Evolutionary conservation across 2,113 vertebrate species (phyloP).

Genomic region (Toxotes chatareus): DNA sequence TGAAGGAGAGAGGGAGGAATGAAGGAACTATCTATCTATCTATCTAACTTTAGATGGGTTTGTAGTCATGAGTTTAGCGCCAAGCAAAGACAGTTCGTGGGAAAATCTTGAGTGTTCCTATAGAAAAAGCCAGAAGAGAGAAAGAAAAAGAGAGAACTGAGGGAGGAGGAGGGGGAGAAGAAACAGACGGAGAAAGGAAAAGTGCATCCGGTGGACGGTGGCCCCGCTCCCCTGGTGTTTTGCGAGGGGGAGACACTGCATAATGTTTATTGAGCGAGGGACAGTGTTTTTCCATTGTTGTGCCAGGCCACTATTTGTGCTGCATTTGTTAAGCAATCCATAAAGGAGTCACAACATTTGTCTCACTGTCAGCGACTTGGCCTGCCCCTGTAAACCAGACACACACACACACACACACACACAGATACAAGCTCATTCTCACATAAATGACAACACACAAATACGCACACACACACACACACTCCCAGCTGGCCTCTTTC

Average conservation of each 20-base stretch:
- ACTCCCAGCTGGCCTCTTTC: slow-evolving; percentile 67
- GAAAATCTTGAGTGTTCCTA: slow-evolving; percentile 65
- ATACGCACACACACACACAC: slow-evolving; percentile 26
- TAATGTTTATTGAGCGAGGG: slow-evolving; percentile 79
- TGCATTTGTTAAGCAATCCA: slow-evolving; percentile 78
- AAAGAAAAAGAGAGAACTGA: slow-evolving; percentile 29
- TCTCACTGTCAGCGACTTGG: slow-evolving; percentile 74
- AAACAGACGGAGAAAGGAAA: slow-evolving; percentile 61
- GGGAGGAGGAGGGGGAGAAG: slow-evolving; percentile 34
- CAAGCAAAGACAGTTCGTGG: slow-evolving; percentile 49
- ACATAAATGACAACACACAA: slow-evolving; percentile 56
- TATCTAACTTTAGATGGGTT: background rate
- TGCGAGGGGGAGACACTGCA: slow-evolving; percentile 45
- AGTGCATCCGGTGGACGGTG: slow-evolving; percentile 72
- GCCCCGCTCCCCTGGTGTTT: slow-evolving; percentile 66
- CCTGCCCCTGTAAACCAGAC: slow-evolving; percentile 51
- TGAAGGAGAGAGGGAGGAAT: background rate
- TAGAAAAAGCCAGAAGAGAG: slow-evolving; percentile 50
- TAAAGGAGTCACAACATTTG: slow-evolving; percentile 78
- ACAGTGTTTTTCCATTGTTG: slow-evolving; percentile 78
- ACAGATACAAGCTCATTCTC: slow-evolving; percentile 49
- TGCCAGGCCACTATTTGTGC: slow-evolving; percentile 67
- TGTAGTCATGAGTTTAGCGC: slow-evolving; percentile 15
- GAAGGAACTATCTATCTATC: background rate
- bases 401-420: slow-evolving; percentile 40